Evolutionary conservation across 2,113 vertebrate species (phyloP), one percentile per base, ranked within the genome.

Genomic region (Paramormyrops kingsleyae): DNA sequence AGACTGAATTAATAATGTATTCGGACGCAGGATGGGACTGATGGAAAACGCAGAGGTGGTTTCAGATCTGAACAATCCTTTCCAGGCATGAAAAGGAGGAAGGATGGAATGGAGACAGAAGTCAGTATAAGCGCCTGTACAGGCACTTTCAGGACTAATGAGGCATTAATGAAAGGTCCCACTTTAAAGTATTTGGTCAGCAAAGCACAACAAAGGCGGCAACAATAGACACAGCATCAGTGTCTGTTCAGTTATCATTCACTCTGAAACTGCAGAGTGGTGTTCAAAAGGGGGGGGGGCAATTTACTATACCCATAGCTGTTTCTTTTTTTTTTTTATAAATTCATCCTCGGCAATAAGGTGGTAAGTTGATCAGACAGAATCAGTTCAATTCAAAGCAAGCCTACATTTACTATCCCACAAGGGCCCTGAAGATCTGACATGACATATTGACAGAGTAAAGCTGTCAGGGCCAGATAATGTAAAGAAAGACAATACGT

Each of bases 121-220:
- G 91, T 87, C 90, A 85, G 44, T 27, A 91, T 89, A 88, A 92
- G 92, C 92, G 90, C 90, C 92, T 93, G 92, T 93, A 93, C 93
- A 93, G 93, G 91, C 90, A 91, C 93, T 77, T 92, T 90, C 84
- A 35, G 92, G 92, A 90, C 94, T 95, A 96, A 96, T 95, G 95
- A 96, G 95, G 94, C 95, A 94, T 94, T 96, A 95, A 94, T 94
- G 92, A 91, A 94, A 96, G 95, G 95, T 93, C 93, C 93, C 94
- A 93, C 94, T 93, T 94, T 90, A 93, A 95, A 94, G 93, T 91
- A 90, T 90, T 49, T 92, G 92, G 94, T 95, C 94, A 94, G 94
- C 92, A 93, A 90, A 92, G 88, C 92, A 95, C 94, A 95, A 95
- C 94, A 93, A 95, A 93, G 93, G 5, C 89, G 90, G 92, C 94